These are phyloP conservation scores for Kuschelorhynchus macadamiae DNA, from an alignment of 2,888 invertebrate genomes.

Conservation along the genomic window DNA sequence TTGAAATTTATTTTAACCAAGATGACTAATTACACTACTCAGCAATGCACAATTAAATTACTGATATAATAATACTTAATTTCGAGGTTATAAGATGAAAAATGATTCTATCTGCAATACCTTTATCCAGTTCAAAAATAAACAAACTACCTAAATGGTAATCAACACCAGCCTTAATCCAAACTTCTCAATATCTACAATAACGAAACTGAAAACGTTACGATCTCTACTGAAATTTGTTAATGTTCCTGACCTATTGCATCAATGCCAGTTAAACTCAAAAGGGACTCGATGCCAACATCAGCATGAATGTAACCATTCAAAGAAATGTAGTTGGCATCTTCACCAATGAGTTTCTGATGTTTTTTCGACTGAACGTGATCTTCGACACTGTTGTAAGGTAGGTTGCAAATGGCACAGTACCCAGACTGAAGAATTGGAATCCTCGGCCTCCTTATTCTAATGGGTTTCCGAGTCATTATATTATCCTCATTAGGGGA, in stretches of 20 bases:
- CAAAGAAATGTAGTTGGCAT: constrained; percentile 81
- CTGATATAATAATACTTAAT: too few relatives aligned
- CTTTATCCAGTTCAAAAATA: constrained; percentile 24
- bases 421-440: constrained; percentile 69
- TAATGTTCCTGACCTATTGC: constrained; percentile 58
- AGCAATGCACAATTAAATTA: too few relatives aligned
- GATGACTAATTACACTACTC: too few relatives aligned
- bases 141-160: constrained; percentile 42
- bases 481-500: constrained; percentile 56
- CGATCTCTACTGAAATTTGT: constrained; percentile 39
- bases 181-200: constrained; percentile 27
- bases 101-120: too few relatives aligned
- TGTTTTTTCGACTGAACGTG: constrained; percentile 84
- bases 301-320: constrained; percentile 79
- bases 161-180: constrained; percentile 35
- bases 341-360: constrained; percentile 80
- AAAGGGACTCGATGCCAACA: constrained; percentile 78
- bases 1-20: too few relatives aligned
- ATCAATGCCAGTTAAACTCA: constrained; percentile 73
- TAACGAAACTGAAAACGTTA: constrained; percentile 25
- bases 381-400: constrained; percentile 78
- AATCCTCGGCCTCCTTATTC: constrained; percentile 61
- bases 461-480: constrained; percentile 63
- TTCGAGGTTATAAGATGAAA: too few relatives aligned
- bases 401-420: constrained; percentile 85